phyloP scores from a whole-genome alignment of 2,888 invertebrate species.

The Phengaris alcon region DNA sequence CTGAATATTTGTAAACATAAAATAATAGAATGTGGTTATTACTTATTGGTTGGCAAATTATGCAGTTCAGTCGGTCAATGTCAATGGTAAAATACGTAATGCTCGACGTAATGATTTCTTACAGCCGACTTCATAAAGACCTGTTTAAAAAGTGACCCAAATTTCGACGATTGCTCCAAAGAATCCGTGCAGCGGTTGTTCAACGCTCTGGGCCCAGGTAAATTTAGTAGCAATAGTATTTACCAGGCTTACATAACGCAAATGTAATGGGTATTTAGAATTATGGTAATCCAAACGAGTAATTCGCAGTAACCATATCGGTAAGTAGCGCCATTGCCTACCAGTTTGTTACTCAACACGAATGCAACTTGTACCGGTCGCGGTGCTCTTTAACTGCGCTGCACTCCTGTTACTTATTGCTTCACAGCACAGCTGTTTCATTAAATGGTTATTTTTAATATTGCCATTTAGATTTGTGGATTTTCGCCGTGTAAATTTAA shows the following conservation, averaged over 20 bases:
- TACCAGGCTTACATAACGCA: conserved; percentile 29
- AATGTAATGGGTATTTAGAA: conserved; percentile 32
- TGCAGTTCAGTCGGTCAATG: conserved; percentile 25
- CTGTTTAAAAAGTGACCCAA: conserved; percentile 81
- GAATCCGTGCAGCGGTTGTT: conserved; percentile 84
- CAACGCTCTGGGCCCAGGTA: conserved; percentile 78
- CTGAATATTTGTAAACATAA: conserved; percentile 12
- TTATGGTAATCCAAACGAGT: conserved; percentile 36
- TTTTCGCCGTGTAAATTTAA: too few species aligned
- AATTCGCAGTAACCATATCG: conserved; percentile 41
- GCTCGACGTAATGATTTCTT: conserved; percentile 45
- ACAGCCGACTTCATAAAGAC: conserved; percentile 84
- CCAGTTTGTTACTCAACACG: conserved; percentile 55
- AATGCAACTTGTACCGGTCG: conserved; percentile 37
- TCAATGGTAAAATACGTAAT: conserved; percentile 18
- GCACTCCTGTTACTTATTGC: conserved; percentile 52
- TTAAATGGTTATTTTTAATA: neutral
- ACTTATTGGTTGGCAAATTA: conserved; percentile 18
- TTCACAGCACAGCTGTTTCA: conserved; percentile 45
- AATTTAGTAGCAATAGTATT: conserved; percentile 33
- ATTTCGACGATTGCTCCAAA: conserved; percentile 83
- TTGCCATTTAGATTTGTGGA: too few species aligned
- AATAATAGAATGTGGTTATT: conserved; percentile 15
- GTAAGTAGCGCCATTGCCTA: conserved; percentile 51
- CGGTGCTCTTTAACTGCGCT: conserved; percentile 41